Conservation (phyloP, 2,113 vertebrate genomes). For the Alligator sinensis region DNA sequence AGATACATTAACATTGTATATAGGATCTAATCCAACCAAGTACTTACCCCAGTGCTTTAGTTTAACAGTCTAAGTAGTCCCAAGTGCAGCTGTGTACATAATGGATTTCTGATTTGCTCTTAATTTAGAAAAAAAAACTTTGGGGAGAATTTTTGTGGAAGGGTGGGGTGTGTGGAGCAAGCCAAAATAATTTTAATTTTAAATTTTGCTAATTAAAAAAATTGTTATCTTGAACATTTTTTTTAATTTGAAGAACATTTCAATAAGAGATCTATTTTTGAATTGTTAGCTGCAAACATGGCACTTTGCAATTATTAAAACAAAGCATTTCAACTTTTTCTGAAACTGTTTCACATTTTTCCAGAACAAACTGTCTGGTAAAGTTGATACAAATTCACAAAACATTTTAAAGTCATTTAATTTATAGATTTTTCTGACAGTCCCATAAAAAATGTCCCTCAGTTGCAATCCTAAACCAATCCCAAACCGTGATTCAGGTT, state of each 20-base stretch:
- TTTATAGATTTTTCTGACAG: neutral
- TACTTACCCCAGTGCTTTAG: slow-evolving; percentile 42
- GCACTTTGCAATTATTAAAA: neutral
- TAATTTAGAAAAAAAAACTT: neutral
- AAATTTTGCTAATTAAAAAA: neutral
- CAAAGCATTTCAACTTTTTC: neutral
- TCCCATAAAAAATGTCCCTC: fast-evolving
- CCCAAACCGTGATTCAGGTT: neutral
- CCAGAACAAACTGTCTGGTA: neutral
- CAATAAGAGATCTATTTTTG: neutral
- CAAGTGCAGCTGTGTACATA: slow-evolving; percentile 47
- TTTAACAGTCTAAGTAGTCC: slow-evolving; percentile 47
- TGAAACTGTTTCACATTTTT: neutral
- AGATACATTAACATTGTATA: slow-evolving; percentile 5
- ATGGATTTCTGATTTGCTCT: slow-evolving; percentile 1
- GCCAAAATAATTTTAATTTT: no score
- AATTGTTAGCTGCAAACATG: neutral
- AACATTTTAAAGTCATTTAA: neutral
- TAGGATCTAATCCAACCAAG: slow-evolving; percentile 33
- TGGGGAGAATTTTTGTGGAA: neutral
- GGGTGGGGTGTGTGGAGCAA: no score
- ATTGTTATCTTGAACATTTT: neutral
- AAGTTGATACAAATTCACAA: neutral
- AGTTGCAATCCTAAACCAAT: neutral
- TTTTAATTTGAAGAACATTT: neutral